Evolutionary conservation across 2,113 vertebrate species (phyloP).

Genomic region (Pimephales promelas): DNA sequence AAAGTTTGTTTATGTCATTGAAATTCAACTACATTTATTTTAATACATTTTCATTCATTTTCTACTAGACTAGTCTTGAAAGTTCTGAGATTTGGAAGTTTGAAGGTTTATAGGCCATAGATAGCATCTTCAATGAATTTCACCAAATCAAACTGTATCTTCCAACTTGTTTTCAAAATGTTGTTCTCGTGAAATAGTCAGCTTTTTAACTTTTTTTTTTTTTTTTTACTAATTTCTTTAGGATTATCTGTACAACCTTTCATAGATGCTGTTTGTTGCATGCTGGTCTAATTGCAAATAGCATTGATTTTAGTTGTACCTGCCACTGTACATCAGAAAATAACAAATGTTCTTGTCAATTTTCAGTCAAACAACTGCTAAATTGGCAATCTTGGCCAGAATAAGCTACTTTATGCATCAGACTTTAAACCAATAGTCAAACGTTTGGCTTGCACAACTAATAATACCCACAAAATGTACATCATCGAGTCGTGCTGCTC

Average conservation of each 20-base stretch:
- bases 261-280: neutral
- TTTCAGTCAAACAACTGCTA: neutral
- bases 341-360: neutral
- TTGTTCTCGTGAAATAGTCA: too few relatives aligned
- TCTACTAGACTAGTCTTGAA: neutral
- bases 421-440: neutral
- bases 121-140: too few relatives aligned
- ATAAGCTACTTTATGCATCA: neutral
- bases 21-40: neutral
- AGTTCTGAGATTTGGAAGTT: neutral
- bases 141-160: too few relatives aligned
- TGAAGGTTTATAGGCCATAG: neutral
- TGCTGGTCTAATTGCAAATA: neutral
- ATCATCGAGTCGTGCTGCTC: slow-evolving; percentile 3
- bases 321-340: neutral
- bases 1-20: neutral
- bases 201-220: slow-evolving; percentile 3
- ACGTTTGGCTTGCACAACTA: neutral
- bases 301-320: neutral
- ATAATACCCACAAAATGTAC: neutral
- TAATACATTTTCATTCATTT: neutral
- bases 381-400: neutral
- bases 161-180: too few relatives aligned
- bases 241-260: neutral
- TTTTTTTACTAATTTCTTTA: neutral